A percentile compares a stretch with the other conserved stretches of the same genome.
Conservation (phyloP, 2,888 invertebrate genomes). For the Phalangium opilio region DNA sequence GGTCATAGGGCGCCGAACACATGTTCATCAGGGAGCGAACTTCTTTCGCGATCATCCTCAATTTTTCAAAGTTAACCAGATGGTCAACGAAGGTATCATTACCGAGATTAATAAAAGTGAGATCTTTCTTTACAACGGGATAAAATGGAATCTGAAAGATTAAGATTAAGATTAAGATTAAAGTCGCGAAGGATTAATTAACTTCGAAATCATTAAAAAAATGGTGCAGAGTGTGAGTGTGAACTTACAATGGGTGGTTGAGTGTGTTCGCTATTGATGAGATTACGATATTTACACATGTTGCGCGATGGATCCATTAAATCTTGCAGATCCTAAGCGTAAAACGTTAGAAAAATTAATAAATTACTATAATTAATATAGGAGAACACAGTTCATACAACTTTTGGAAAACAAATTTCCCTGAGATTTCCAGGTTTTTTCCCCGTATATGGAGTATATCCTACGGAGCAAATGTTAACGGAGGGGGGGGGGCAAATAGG, state of each 20-base stretch:
- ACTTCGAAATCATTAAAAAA: conserved; percentile 2
- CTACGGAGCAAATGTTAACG: too few relatives aligned
- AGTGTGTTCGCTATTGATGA: conserved; percentile 75
- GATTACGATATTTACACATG: conserved; percentile 95
- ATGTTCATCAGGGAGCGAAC: conserved; percentile 36
- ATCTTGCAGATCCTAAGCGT: conserved; percentile 74
- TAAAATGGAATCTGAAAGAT: conserved; percentile 40
- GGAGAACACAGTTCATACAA: too few relatives aligned
- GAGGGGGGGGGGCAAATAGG: too few relatives aligned
- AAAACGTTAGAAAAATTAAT: too few relatives aligned
- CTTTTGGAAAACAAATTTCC: too few relatives aligned
- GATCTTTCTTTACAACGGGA: conserved; percentile 49
- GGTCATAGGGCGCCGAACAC: conserved; percentile 37
- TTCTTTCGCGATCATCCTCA: conserved; percentile 96
- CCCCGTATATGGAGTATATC: too few relatives aligned
- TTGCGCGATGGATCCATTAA: conserved; percentile 97
- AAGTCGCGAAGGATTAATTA: background rate
- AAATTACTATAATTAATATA: too few relatives aligned
- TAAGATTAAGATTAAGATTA: conserved; percentile 15
- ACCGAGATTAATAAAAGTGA: conserved; percentile 94
- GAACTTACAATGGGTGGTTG: conserved; percentile 59
- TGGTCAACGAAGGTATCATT: conserved; percentile 81
- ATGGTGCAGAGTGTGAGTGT: conserved; percentile 3
- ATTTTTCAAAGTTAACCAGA: conserved; percentile 88
- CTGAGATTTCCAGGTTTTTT: too few relatives aligned